Conservation (phyloP, 2,888 invertebrate species). For the Deilephila elpenor region DNA sequence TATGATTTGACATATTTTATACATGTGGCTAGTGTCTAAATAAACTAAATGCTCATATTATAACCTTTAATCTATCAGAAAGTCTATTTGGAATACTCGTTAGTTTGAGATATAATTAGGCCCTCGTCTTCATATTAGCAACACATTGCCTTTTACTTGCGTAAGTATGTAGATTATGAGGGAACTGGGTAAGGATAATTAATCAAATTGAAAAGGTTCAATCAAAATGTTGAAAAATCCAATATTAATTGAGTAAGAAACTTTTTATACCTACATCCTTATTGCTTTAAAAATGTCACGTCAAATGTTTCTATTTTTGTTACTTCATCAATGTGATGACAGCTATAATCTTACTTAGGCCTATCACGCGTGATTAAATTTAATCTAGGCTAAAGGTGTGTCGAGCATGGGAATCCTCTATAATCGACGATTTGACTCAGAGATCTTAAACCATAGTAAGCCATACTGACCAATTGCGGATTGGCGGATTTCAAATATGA, state of each 20-base stretch:
- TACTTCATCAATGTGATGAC: background rate
- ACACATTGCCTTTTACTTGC: constrained; percentile 18
- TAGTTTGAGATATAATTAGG: background rate
- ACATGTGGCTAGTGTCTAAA: background rate
- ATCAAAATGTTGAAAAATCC: constrained; percentile 28
- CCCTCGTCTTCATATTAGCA: background rate
- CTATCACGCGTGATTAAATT: too few relatives aligned
- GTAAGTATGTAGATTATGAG: constrained; percentile 10
- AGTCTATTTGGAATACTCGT: constrained; percentile 12
- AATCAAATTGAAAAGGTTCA: constrained; percentile 29
- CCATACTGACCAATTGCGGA: too few relatives aligned
- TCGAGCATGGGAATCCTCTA: too few relatives aligned
- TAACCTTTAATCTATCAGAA: background rate
- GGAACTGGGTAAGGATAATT: constrained; percentile 2
- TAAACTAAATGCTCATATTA: background rate
- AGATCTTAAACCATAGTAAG: too few relatives aligned
- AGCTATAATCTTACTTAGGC: too few relatives aligned
- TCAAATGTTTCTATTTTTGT: background rate
- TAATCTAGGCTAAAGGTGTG: too few relatives aligned
- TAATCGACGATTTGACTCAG: too few relatives aligned
- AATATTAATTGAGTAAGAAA: background rate
- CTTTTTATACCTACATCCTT: background rate
- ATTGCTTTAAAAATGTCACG: background rate
- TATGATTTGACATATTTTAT: background rate
- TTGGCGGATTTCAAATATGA: too few relatives aligned